Percentiles rank a stretch among this genome's conserved stretches.
Conservation (phyloP, 2,113 vertebrate genomes). For the Nothoprocta perdicaria region DNA sequence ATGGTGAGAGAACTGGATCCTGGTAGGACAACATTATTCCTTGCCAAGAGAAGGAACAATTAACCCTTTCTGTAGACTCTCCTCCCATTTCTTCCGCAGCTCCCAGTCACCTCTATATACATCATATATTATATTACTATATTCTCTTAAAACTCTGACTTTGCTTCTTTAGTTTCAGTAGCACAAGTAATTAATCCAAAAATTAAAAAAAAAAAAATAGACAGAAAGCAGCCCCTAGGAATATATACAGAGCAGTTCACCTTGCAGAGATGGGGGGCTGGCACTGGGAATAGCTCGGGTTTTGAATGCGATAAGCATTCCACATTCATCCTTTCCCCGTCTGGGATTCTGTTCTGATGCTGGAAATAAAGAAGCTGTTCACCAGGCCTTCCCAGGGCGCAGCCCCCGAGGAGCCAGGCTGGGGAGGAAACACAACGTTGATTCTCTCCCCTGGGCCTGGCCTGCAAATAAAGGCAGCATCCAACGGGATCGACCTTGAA, state of each 20-base stretch:
- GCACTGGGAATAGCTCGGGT: not conserved
- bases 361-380: slow-evolving; percentile 12
- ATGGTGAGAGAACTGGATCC: slow-evolving; percentile 22
- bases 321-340: not conserved
- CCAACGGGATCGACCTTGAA: not conserved
- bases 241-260: slow-evolving; percentile 36
- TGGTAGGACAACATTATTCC: slow-evolving; percentile 21
- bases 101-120: slow-evolving; percentile 34
- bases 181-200: slow-evolving; percentile 20
- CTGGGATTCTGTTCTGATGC: not conserved
- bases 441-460: not conserved
- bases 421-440: not conserved
- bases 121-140: slow-evolving; percentile 75
- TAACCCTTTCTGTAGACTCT: slow-evolving; percentile 1
- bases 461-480: not conserved
- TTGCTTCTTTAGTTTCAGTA: slow-evolving; percentile 51
- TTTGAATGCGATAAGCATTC: not conserved
- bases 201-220: not conserved
- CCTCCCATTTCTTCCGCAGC: slow-evolving; percentile 8
- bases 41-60: slow-evolving; percentile 44
- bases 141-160: slow-evolving; percentile 53
- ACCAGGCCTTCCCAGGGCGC: not conserved
- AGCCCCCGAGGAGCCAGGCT: rapidly evolving
- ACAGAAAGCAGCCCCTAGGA: not conserved
- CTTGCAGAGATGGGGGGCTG: slow-evolving; percentile 34